phyloP scores from a whole-genome alignment of 2,113 vertebrate genomes.

The Enhydra lutris region DNA sequence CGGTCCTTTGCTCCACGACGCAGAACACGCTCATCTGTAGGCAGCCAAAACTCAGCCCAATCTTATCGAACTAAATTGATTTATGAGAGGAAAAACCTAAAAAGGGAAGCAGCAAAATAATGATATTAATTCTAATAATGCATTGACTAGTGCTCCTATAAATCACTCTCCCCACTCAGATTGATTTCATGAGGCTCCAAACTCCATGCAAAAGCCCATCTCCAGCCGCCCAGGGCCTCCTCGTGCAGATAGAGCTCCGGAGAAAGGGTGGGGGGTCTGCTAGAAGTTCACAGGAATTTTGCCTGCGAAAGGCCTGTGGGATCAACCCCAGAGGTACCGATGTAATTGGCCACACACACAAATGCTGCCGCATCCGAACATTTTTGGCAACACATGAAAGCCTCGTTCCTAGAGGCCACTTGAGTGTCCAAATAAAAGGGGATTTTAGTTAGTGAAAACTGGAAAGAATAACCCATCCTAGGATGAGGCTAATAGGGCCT shows the following conservation, averaged over 20 bases:
- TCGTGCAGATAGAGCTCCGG: slow-evolving; percentile 24
- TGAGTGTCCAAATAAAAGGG: slow-evolving; percentile 78
- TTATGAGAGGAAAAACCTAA: slow-evolving; percentile 66
- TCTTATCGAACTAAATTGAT: slow-evolving; percentile 69
- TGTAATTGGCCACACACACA: slow-evolving; percentile 76
- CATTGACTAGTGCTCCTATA: slow-evolving; percentile 55
- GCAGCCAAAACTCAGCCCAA: slow-evolving; percentile 58
- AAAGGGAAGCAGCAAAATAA: slow-evolving; percentile 72
- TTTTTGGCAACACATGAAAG: slow-evolving; percentile 73
- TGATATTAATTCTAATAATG: slow-evolving; percentile 73
- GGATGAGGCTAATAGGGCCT: slow-evolving; percentile 70
- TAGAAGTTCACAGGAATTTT: slow-evolving; percentile 54
- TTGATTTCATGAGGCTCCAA: slow-evolving; percentile 57
- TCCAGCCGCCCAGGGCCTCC: neutral
- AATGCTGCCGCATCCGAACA: slow-evolving; percentile 71
- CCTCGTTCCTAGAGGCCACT: slow-evolving; percentile 76
- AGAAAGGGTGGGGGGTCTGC: slow-evolving; percentile 38
- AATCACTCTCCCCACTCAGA: slow-evolving; percentile 63
- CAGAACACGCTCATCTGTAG: slow-evolving; percentile 8
- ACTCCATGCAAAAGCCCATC: slow-evolving; percentile 17
- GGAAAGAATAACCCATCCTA: slow-evolving; percentile 73
- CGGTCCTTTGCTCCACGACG: neutral
- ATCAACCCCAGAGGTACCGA: slow-evolving; percentile 69
- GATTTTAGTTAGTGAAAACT: slow-evolving; percentile 77
- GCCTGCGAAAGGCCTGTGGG: slow-evolving; percentile 72